Conservation (phyloP, 2,113 vertebrate species). For the Pseudorectes ferrugineus region DNA sequence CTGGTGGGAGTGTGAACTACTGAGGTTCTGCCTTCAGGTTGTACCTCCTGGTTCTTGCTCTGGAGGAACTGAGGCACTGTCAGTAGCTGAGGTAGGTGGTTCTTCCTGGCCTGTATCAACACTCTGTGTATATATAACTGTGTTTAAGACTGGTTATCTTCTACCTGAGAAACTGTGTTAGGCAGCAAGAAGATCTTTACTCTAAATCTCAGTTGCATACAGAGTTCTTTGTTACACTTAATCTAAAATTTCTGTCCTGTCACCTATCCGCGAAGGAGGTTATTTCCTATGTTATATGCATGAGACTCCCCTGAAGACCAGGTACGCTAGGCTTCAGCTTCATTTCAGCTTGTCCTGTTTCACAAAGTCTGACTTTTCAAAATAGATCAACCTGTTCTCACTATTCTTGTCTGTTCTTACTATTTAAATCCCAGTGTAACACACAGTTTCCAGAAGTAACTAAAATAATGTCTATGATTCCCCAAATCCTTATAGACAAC, state of each 20-base stretch:
- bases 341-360: conserved; percentile 7
- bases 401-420: conserved; percentile 58
- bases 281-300: background rate
- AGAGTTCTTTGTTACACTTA: background rate
- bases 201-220: background rate
- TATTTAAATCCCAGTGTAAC: conserved; percentile 58
- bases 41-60: background rate
- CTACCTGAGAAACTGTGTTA: background rate
- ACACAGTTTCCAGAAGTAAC: conserved; percentile 63
- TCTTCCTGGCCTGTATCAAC: background rate
- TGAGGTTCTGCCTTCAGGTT: background rate
- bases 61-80: background rate
- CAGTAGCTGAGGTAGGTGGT: background rate
- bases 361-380: conserved; percentile 25
- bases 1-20: background rate
- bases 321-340: background rate
- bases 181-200: background rate
- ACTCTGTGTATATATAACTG: background rate
- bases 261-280: background rate
- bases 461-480: conserved; percentile 61
- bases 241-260: background rate
- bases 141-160: background rate
- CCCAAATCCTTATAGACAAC: conserved; percentile 62
- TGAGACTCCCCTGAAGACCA: background rate
- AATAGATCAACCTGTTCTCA: conserved; percentile 65